These are phyloP conservation scores for Erebia palarica DNA, from an alignment of 2,888 invertebrate genomes.

Conservation along the genomic window DNA sequence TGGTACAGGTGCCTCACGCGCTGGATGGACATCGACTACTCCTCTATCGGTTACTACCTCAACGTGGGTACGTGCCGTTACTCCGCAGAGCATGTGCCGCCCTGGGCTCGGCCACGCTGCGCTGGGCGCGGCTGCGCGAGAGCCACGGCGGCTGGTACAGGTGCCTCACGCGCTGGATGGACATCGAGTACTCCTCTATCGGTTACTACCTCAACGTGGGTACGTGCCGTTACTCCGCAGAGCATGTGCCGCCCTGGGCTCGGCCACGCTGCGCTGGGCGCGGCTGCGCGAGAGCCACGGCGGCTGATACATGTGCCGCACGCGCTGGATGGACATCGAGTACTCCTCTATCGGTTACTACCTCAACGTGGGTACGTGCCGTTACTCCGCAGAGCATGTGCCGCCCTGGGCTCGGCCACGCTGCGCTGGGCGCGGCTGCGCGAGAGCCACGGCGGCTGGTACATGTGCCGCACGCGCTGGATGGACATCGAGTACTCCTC, in stretches of 20 bases:
- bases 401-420: constrained; percentile 59
- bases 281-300: constrained; percentile 90
- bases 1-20: constrained; percentile 96
- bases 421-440: constrained; percentile 92
- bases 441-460: constrained; percentile 94
- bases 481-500: constrained; percentile 92
- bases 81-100: constrained; percentile 37
- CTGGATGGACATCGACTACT: constrained; percentile 92
- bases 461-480: constrained; percentile 94
- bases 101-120: constrained; percentile 80
- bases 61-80: constrained; percentile 84
- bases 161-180: constrained; percentile 91
- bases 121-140: constrained; percentile 90
- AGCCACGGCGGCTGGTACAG: constrained; percentile 97
- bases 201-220: constrained; percentile 80
- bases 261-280: constrained; percentile 89
- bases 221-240: constrained; percentile 84
- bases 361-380: constrained; percentile 54
- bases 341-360: constrained; percentile 93
- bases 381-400: constrained; percentile 82
- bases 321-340: constrained; percentile 90
- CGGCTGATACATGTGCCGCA: constrained; percentile 96
- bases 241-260: too few relatives aligned
- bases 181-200: constrained; percentile 93
- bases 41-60: constrained; percentile 89